Percentiles rank a stretch among this genome's conserved stretches.
These are phyloP conservation scores for Geococcyx californianus DNA, from an alignment of 2,113 vertebrate species.

Conservation along the genomic window DNA sequence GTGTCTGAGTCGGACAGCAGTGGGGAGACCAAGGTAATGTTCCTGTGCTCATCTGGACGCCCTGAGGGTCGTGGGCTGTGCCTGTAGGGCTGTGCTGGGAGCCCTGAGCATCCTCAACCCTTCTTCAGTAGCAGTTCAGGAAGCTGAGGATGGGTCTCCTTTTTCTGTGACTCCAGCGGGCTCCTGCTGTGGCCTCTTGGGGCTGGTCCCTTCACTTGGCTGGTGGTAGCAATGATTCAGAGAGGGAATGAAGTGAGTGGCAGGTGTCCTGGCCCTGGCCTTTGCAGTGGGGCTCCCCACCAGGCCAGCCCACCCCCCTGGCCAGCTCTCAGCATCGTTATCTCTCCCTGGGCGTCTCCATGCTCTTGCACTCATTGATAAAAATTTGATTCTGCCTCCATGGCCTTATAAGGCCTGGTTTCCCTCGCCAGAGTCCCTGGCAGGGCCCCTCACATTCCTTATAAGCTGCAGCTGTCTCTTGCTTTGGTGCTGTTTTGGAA, in stretches of 20 bases:
- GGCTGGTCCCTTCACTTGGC: not conserved
- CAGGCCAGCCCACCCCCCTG: not conserved
- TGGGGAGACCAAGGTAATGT: conserved; percentile 92
- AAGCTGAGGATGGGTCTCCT: not conserved
- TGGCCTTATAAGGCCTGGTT: conserved; percentile 98
- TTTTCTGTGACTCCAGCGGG: accelerated
- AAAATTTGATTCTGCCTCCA: conserved; percentile 93
- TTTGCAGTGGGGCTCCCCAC: not conserved
- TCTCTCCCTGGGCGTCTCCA: conserved; percentile 62
- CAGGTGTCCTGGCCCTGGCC: conserved; percentile 36
- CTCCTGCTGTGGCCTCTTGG: accelerated
- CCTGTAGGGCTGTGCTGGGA: not conserved
- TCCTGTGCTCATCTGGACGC: not conserved
- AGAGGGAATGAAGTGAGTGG: not conserved
- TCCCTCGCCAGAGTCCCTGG: conserved; percentile 86
- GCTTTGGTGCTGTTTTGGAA: conserved; percentile 80
- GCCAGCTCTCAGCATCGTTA: conserved; percentile 18
- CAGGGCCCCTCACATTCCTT: conserved; percentile 94
- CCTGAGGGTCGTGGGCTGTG: accelerated
- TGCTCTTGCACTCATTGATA: conserved; percentile 88
- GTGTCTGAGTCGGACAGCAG: conserved; percentile 97
- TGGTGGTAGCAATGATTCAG: not conserved
- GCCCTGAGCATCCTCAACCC: not conserved
- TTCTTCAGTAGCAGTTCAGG: not conserved
- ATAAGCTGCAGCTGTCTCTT: conserved; percentile 94